Evolutionary conservation across 1,140 invertebrate species (phyloP).

Genomic region (Drosophila takahashii): DNA sequence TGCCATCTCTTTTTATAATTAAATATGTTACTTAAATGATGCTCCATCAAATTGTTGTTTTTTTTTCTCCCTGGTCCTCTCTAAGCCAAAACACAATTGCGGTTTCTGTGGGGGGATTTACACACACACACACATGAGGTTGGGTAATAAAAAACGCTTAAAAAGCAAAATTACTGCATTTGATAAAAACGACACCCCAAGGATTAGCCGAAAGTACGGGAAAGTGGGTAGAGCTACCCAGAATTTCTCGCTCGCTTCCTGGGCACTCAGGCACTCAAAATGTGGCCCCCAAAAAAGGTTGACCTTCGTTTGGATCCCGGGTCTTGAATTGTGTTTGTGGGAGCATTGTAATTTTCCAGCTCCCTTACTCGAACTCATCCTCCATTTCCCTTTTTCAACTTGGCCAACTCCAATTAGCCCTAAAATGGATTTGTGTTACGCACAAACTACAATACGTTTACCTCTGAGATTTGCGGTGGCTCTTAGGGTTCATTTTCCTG

Average conservation of each 20-base stretch:
- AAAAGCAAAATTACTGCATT: constrained; percentile 55
- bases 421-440: constrained; percentile 78
- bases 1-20: constrained; percentile 48
- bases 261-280: constrained; percentile 37
- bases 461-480: constrained; percentile 55
- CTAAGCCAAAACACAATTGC: constrained; percentile 58
- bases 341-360: constrained; percentile 57
- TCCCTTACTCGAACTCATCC: constrained; percentile 5
- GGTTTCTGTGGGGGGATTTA: constrained; percentile 21
- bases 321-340: constrained; percentile 22
- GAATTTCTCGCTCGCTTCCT: constrained; percentile 1
- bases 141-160: constrained; percentile 61
- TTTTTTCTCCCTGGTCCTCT: neutral
- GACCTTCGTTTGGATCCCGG: constrained; percentile 50
- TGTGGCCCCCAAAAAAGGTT: constrained; percentile 45
- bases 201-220: constrained; percentile 44
- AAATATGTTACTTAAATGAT: constrained; percentile 56
- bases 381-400: constrained; percentile 29
- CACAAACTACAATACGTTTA: constrained; percentile 66
- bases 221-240: neutral
- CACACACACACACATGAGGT: constrained; percentile 3
- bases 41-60: constrained; percentile 32
- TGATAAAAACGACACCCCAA: constrained; percentile 62
- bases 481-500: constrained; percentile 13
- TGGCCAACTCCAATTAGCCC: constrained; percentile 74